A percentile compares a stretch with the other conserved stretches of the same genome.
Conservation (phyloP, 2,113 vertebrate species). For the Sitta europaea region DNA sequence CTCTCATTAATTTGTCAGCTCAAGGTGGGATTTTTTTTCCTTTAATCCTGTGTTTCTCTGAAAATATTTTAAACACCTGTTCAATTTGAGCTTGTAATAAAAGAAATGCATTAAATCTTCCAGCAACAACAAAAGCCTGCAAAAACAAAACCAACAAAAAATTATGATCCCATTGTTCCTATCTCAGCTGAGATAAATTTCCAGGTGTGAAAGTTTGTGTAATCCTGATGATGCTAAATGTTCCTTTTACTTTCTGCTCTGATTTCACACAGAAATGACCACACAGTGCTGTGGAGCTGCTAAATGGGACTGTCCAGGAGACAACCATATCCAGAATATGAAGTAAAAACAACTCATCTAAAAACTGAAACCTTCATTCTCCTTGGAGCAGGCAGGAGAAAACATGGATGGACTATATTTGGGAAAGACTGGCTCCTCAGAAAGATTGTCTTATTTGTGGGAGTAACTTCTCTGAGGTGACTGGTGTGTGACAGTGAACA, state of each 20-base stretch:
- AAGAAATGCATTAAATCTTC: background rate
- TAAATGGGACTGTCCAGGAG: background rate
- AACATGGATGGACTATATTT: background rate
- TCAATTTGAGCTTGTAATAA: background rate
- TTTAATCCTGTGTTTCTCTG: background rate
- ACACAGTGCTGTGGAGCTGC: background rate
- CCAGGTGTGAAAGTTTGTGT: background rate
- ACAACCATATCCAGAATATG: background rate
- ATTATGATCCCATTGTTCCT: background rate
- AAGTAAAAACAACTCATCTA: background rate
- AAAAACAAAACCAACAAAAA: no score
- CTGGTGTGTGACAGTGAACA: background rate
- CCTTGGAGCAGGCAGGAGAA: background rate
- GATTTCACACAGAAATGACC: background rate
- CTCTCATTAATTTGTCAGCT: background rate
- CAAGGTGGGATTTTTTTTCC: background rate
- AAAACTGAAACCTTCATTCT: background rate
- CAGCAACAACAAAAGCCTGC: background rate
- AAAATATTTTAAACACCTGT: background rate
- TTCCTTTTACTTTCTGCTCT: background rate
- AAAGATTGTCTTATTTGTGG: background rate
- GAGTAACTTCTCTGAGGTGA: background rate
- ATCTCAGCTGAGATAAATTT: background rate
- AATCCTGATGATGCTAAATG: background rate
- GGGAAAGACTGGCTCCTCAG: background rate